Conservation (phyloP, 2,888 invertebrate genomes). For the Coenonympha glycerion region DNA sequence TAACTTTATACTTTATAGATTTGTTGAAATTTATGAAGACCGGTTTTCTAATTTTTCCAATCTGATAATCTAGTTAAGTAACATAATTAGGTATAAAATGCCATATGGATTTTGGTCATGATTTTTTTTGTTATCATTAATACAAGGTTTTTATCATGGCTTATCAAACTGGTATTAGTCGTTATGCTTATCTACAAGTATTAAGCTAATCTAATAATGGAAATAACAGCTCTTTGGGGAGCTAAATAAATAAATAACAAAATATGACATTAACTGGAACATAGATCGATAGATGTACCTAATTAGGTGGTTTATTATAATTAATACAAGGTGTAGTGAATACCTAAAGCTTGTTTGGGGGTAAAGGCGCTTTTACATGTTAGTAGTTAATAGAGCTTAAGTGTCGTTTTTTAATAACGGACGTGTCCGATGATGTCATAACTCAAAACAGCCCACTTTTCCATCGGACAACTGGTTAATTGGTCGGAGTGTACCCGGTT, state of each 20-base stretch:
- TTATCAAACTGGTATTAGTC: neutral
- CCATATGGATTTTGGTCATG: neutral
- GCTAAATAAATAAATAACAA: neutral
- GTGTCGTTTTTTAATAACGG: constrained; percentile 10
- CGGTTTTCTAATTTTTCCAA: too few species aligned
- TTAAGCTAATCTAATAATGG: neutral
- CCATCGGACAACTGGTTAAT: constrained; percentile 44
- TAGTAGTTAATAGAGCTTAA: neutral
- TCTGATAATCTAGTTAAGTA: too few species aligned
- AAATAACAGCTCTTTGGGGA: neutral
- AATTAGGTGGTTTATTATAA: too few species aligned
- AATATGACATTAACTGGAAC: neutral
- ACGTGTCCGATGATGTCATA: constrained; percentile 24
- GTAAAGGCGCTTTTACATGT: neutral
- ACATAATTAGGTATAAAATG: too few species aligned
- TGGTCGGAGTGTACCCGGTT: constrained; percentile 56
- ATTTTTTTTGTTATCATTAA: neutral
- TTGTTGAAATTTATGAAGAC: too few species aligned
- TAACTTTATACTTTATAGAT: too few species aligned
- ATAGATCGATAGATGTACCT: too few species aligned
- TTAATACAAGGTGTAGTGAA: too few species aligned
- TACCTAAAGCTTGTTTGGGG: too few species aligned
- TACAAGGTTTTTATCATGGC: neutral
- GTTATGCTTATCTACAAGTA: neutral
- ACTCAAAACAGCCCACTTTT: constrained; percentile 19